These are phyloP conservation scores for Cynopterus sphinx DNA, from an alignment of 2,797 vertebrate species.

Conservation along the genomic window DNA sequence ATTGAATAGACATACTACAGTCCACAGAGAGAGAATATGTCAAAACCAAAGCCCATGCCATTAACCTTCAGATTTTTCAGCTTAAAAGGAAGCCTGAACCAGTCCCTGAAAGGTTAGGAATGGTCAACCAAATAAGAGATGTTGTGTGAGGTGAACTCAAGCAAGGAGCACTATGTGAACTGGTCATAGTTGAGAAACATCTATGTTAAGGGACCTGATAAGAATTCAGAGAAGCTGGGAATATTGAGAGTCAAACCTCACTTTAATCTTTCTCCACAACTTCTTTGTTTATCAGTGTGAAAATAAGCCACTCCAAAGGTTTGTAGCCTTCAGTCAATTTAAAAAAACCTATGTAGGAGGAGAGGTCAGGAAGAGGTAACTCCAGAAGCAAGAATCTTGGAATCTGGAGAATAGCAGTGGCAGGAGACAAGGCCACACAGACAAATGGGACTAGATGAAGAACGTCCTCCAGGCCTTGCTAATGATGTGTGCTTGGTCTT, in stretches of 20 bases:
- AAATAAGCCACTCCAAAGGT: neutral
- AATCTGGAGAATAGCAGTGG: neutral
- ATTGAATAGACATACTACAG: neutral
- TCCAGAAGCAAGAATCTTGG: neutral
- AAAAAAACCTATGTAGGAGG: neutral
- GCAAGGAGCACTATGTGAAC: neutral
- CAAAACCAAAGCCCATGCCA: neutral
- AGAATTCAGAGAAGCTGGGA: neutral
- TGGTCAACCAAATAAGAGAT: neutral
- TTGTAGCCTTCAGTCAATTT: neutral
- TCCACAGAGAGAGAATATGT: neutral
- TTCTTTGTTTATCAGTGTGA: neutral
- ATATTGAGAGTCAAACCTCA: neutral
- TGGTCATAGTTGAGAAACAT: neutral
- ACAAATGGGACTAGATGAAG: neutral
- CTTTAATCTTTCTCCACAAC: neutral
- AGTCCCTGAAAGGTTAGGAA: neutral
- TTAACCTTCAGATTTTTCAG: neutral
- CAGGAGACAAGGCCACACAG: neutral
- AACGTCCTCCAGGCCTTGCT: accelerated
- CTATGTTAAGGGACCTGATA: neutral
- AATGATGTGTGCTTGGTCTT: neutral
- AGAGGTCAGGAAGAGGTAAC: neutral
- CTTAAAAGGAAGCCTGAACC: neutral
- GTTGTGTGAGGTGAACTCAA: neutral